Evolutionary conservation across 2,113 vertebrate genomes (phyloP).

Genomic region (Cairina moschata): DNA sequence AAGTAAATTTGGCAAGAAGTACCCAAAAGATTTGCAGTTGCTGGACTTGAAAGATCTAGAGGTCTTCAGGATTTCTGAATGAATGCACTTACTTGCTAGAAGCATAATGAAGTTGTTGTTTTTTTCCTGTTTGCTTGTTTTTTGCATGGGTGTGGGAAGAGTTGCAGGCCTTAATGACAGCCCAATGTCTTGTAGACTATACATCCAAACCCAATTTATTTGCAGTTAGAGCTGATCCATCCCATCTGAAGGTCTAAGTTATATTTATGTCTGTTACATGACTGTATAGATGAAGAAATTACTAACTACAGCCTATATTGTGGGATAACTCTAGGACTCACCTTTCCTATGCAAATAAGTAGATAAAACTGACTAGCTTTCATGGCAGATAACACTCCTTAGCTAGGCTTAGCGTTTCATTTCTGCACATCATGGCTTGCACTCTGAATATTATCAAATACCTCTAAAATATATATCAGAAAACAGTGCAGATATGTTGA

Average conservation of each 20-base stretch:
- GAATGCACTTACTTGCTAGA: neutral
- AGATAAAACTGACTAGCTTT: neutral
- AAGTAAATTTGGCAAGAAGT: neutral
- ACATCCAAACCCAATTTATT: neutral
- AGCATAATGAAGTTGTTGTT: neutral
- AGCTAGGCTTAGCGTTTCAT: neutral
- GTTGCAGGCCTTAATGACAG: neutral
- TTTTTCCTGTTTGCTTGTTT: neutral
- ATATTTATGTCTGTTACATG: neutral
- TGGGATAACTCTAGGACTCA: neutral
- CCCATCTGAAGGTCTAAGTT: neutral
- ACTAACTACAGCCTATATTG: neutral
- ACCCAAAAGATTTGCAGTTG: neutral
- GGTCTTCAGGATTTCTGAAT: neutral
- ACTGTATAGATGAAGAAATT: neutral
- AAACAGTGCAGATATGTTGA: neutral
- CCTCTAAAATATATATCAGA: slow-evolving; percentile 18
- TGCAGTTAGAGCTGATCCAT: neutral
- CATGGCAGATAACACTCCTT: neutral
- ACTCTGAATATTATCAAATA: neutral
- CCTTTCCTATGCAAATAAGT: neutral
- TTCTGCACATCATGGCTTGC: neutral
- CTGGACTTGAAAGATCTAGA: neutral
- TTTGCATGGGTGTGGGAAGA: neutral
- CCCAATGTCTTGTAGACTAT: neutral